Percentiles rank a stretch among this genome's conserved stretches.
These are phyloP conservation scores for Pica pica DNA, from an alignment of 2,113 vertebrate genomes.

Conservation along the genomic window DNA sequence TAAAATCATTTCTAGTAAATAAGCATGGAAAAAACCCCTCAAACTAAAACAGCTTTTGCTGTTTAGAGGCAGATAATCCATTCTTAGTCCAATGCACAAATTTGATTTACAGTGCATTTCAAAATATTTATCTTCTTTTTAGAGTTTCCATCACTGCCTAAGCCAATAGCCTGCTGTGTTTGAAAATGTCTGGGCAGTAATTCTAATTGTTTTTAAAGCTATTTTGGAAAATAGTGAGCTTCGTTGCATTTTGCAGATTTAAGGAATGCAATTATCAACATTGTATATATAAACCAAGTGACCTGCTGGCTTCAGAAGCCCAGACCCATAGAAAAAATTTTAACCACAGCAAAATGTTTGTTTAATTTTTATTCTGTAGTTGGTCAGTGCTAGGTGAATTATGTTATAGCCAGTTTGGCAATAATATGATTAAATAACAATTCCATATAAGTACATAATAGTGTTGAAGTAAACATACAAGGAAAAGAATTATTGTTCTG, in stretches of 20 bases:
- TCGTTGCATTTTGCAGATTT: conserved; percentile 63
- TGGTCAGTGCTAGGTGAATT: conserved; percentile 72
- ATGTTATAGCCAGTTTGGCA: conserved; percentile 66
- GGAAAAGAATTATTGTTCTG: conserved; percentile 17
- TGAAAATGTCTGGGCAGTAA: conserved; percentile 76
- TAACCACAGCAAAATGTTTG: conserved; percentile 70
- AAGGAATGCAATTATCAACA: conserved; percentile 72
- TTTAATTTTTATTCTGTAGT: conserved; percentile 71
- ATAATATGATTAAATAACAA: conserved; percentile 73
- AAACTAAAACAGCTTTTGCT: conserved; percentile 63
- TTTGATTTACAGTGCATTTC: conserved; percentile 74
- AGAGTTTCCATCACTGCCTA: conserved; percentile 69
- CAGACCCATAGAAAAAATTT: conserved; percentile 32
- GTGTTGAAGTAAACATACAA: conserved; percentile 56
- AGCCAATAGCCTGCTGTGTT: conserved; percentile 77
- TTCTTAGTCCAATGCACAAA: conserved; percentile 53
- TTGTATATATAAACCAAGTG: conserved; percentile 73
- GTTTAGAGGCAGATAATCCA: conserved; percentile 58
- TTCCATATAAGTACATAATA: conserved; percentile 77
- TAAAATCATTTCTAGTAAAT: conserved; percentile 7
- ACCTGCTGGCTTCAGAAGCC: conserved; percentile 75
- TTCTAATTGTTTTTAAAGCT: conserved; percentile 72
- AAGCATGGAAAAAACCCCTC: not conserved
- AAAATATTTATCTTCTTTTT: conserved; percentile 79
- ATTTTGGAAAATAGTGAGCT: conserved; percentile 67